phyloP scores from a whole-genome alignment of 2,888 invertebrate genomes.

The Agrenia bidenticulata region DNA sequence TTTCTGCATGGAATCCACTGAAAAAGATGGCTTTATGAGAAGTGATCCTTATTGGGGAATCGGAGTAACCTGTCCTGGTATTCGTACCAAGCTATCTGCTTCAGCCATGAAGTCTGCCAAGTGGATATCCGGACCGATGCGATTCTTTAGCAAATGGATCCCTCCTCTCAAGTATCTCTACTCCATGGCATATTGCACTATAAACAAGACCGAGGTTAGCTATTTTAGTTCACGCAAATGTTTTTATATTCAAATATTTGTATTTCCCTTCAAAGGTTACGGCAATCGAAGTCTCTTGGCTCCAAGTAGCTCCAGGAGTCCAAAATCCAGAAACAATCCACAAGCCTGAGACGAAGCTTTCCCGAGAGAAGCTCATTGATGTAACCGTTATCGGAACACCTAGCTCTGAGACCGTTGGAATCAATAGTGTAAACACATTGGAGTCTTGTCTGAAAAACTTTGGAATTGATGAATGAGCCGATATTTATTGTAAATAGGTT shows the following conservation, averaged over 20 bases:
- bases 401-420: slow-evolving; percentile 45
- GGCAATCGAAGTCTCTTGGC: slow-evolving; percentile 38
- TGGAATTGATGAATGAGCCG: too few species aligned
- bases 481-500: too few species aligned
- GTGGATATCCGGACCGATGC: slow-evolving; percentile 28
- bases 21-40: slow-evolving; percentile 46
- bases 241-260: too few species aligned
- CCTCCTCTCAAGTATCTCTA: slow-evolving; percentile 41
- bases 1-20: slow-evolving; percentile 34
- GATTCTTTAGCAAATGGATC: slow-evolving; percentile 41
- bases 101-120: slow-evolving; percentile 35
- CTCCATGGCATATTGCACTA: slow-evolving; percentile 31
- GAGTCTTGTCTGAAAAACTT: too few species aligned
- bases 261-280: slow-evolving; percentile 21
- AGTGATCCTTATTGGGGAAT: slow-evolving; percentile 48
- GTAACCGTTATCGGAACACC: slow-evolving; percentile 38
- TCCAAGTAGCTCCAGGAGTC: slow-evolving; percentile 28
- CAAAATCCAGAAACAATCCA: background rate
- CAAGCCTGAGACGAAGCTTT: slow-evolving; percentile 2
- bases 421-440: slow-evolving; percentile 44
- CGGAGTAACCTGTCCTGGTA: slow-evolving; percentile 46
- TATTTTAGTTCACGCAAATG: too few species aligned
- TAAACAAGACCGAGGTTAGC: slow-evolving; percentile 29
- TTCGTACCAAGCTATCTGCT: slow-evolving; percentile 31
- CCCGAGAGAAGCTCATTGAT: slow-evolving; percentile 16